Evolutionary conservation across 2,888 invertebrate genomes (phyloP).

Genomic region (Mythimna loreyi): DNA sequence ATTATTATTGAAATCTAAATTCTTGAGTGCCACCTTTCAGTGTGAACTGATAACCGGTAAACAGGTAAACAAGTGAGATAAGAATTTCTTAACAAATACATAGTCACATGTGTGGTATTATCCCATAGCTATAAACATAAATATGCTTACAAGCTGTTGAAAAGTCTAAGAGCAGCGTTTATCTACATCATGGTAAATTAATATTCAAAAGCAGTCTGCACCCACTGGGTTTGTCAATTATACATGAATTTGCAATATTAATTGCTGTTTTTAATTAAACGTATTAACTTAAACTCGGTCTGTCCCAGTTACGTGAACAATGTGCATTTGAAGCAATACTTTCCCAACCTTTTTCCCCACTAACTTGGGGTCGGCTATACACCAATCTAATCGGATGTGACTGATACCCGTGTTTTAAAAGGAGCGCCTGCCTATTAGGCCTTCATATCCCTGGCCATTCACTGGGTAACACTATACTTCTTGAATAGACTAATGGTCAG

Average conservation of each 20-base stretch:
- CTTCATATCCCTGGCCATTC: no score
- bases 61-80: slow-evolving; percentile 46
- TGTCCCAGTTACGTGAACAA: neutral
- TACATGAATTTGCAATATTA: neutral
- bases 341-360: neutral
- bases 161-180: neutral
- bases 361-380: no score
- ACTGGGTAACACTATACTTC: no score
- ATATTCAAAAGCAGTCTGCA: neutral
- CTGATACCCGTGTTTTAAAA: no score
- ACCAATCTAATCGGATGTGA: no score
- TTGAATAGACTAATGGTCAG: no score
- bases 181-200: neutral
- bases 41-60: slow-evolving; percentile 41
- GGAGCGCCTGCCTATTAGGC: no score
- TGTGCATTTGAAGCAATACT: neutral
- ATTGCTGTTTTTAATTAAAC: neutral
- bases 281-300: neutral
- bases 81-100: slow-evolving; percentile 38
- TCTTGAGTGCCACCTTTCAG: slow-evolving; percentile 36
- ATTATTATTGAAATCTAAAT: slow-evolving; percentile 48
- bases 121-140: slow-evolving; percentile 14
- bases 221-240: neutral
- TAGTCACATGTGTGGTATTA: slow-evolving; percentile 23
- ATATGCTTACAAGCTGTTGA: neutral